phyloP scores from a whole-genome alignment of 1,140 invertebrate species.

The Pachypsylla venusta region DNA sequence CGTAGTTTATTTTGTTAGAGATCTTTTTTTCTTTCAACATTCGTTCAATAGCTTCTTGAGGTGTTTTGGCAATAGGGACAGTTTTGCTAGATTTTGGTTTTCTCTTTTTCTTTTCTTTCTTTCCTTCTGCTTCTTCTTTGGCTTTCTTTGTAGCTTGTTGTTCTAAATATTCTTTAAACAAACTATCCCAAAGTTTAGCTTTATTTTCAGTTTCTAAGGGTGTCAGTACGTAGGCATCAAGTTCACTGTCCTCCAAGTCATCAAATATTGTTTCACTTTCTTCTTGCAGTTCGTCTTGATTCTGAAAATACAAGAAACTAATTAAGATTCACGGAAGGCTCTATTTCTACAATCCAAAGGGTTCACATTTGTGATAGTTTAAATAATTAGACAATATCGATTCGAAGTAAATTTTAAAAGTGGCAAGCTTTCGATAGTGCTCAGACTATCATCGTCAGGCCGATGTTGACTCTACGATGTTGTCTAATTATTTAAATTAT shows the following conservation, averaged over 20 bases:
- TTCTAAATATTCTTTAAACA: slow-evolving; percentile 69
- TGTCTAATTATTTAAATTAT: too few relatives aligned
- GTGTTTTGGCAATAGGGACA: slow-evolving; percentile 35
- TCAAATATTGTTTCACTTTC: slow-evolving; percentile 50
- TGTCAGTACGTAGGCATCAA: slow-evolving; percentile 73
- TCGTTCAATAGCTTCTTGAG: slow-evolving; percentile 81
- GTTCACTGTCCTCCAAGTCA: slow-evolving; percentile 74
- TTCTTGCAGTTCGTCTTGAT: slow-evolving; percentile 27
- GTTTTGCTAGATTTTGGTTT: slow-evolving; percentile 40
- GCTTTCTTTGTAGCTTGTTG: slow-evolving; percentile 52
- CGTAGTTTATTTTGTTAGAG: slow-evolving; percentile 94
- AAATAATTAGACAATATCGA: too few relatives aligned
- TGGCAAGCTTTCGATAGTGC: too few relatives aligned
- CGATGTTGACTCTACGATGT: too few relatives aligned
- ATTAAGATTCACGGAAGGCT: too few relatives aligned
- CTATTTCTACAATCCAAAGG: too few relatives aligned
- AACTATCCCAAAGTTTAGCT: slow-evolving; percentile 62
- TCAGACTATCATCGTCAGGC: too few relatives aligned
- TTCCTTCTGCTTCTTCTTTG: slow-evolving; percentile 54
- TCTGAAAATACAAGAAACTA: too few relatives aligned
- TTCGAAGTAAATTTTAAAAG: too few relatives aligned
- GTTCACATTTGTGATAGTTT: too few relatives aligned
- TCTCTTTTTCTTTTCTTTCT: slow-evolving; percentile 58
- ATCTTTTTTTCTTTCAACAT: slow-evolving; percentile 90
- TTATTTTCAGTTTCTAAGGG: slow-evolving; percentile 64